Evolutionary conservation across 2,888 invertebrate species (phyloP), one percentile per base, ranked within the genome.

Genomic region (Melipona beecheii): DNA sequence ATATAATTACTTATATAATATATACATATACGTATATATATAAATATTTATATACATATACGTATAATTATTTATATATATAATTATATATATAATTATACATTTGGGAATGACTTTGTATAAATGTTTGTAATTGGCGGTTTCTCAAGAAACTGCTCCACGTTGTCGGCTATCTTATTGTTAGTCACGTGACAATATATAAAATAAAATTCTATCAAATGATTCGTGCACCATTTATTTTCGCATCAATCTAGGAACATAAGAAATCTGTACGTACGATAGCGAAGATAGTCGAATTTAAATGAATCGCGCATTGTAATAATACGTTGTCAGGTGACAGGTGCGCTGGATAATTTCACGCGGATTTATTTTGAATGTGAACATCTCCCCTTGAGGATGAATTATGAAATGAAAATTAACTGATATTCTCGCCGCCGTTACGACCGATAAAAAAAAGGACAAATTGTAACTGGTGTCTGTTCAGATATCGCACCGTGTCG

Each of bases 171-270:
- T 88, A 88, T 89, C 85, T 91, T 86, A 88, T 88, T 90, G 85
- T 89, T 89, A 91, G 90, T 91, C 87, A 87, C 86, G 85, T 91
- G 91, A 91, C 91, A 92, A 92, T 92, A 92, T 65, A 65, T 5
- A 21, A 64, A 65, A 65, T 54, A 93, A 92, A 70, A 85, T 90
- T 89, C 85, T 89, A 87, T 86, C 85, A 86, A 92, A 75, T 75
- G 80, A 86, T 58, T 27, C 60, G 58, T 72, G 66, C 79, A 72
- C 58, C 54, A 69, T 68, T 84, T 78, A 84, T 78, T 83, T 75
- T 75, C 62, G 66, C 49, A 66, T 50, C 49, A 64, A 58, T 66
- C 19, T 69, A 69, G n/a, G 27, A 65, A 58, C 50, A 54, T 73
- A 58, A 21, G 56, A 50, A 21, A 79, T 52, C 27, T 73, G 21